phyloP scores from a whole-genome alignment of 2,113 vertebrate species.

The Hippocampus abdominalis region DNA sequence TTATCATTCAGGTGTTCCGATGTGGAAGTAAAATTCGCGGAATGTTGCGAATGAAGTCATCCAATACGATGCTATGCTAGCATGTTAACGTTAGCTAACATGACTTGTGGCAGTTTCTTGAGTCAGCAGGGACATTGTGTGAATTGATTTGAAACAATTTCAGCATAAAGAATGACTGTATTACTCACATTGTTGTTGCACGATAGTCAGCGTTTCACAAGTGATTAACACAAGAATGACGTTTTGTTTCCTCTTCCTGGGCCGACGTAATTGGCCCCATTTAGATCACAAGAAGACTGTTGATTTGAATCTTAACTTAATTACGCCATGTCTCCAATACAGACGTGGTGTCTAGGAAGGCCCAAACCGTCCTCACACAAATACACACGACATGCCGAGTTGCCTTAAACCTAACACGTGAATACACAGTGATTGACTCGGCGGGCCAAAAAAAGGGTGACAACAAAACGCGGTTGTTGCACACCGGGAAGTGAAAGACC shows the following conservation, averaged over 20 bases:
- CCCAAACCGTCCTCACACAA: not conserved
- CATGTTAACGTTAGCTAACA: not conserved
- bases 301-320: not conserved
- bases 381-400: constrained; percentile 2
- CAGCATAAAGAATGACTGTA: too few relatives aligned
- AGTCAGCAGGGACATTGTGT: not conserved
- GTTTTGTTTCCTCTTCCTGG: not conserved
- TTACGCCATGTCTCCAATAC: not conserved
- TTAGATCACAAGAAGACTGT: not conserved
- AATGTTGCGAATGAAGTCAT: not conserved
- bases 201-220: not conserved
- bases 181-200: not conserved
- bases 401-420: constrained; percentile 32
- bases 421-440: constrained; percentile 51
- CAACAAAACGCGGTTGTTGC: constrained; percentile 66
- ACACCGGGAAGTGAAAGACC: constrained; percentile 60
- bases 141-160: not conserved
- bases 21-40: too few relatives aligned
- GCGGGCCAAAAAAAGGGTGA: constrained; percentile 27
- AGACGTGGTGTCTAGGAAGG: not conserved
- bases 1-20: too few relatives aligned
- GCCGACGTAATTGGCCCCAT: not conserved
- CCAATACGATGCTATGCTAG: not conserved
- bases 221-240: not conserved
- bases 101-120: not conserved